A percentile compares a stretch with the other conserved stretches of the same genome.
Conservation (phyloP, 30 jellyfish, hydroid and myxozoan species). For the Aurelia sp. region DNA sequence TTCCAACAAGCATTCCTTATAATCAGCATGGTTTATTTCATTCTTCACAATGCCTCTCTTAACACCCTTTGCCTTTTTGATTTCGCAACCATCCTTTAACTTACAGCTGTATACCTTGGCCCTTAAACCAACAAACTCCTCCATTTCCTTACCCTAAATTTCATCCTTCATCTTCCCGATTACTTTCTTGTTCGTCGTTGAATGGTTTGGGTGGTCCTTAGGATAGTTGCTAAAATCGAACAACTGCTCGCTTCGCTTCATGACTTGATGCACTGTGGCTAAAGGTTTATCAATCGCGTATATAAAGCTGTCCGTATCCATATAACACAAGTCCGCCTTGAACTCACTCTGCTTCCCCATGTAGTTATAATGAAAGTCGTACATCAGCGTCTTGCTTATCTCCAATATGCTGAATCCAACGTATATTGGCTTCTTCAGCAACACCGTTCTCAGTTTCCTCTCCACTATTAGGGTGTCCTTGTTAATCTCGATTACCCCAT, state of each 20-base stretch:
- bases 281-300: too few relatives aligned
- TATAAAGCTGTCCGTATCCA: too few relatives aligned
- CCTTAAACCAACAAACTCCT: slow-evolving; percentile 12
- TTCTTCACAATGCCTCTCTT: slow-evolving; percentile 1
- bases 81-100: background rate
- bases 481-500: background rate
- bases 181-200: slow-evolving; percentile 12
- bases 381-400: slow-evolving; percentile 40
- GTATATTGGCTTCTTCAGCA: slow-evolving; percentile 19
- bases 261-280: too few relatives aligned
- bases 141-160: background rate
- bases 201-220: slow-evolving; percentile 3
- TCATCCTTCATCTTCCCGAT: slow-evolving; percentile 29
- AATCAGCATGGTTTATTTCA: background rate
- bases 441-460: background rate
- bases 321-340: too few relatives aligned
- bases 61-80: slow-evolving; percentile 25
- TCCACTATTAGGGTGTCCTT: slow-evolving; percentile 16
- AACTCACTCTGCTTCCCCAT: too few relatives aligned
- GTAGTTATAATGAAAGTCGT: slow-evolving; percentile 39
- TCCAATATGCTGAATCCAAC: slow-evolving; percentile 29
- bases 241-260: too few relatives aligned
- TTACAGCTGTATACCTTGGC: slow-evolving; percentile 17
- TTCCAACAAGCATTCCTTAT: background rate
- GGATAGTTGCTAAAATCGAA: background rate